Evolutionary conservation across 92 coral and sea anemone genomes (phyloP), one percentile per base, ranked within the genome.

Genomic region (Virgularia gustaviana): DNA sequence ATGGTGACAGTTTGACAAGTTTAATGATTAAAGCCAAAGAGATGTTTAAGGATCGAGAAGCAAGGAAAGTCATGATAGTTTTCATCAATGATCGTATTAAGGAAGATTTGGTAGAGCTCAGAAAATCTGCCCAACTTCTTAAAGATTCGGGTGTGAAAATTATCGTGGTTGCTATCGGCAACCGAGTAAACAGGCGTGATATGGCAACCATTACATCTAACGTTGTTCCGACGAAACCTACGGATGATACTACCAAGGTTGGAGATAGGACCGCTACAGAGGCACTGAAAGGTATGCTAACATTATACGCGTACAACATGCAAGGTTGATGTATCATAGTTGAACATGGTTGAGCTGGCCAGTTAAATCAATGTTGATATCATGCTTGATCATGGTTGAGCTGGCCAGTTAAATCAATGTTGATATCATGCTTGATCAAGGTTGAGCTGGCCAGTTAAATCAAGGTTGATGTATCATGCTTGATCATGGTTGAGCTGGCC

Each of bases 121-220:
- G 61, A 7, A 49, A 18, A 1, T 13, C 61, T 11, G 75, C 54
- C 6, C 54, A 47, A n/a, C 33, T 29, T 43, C 22, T 91, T 38
- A 83, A 78, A 9, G 81, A 66, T 16, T 22, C 65, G 5, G 95
- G 96, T 2, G 79, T 71, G 18, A 81, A 65, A 49, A 60, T 77
- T 2, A 83, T 73, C 57, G 90, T 89, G 29, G 72, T 91, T 27
- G 71, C 80, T 42, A 86, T 88, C 31, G 87, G 89, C 0, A 67
- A 28, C 16, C 35, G 85, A 13, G 51, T 71, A 6, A 70, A 78
- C 28, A 44, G 38, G 28, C 57, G 52, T 11, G 87, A 76, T 29
- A 54, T 91, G 11, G 23, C 49, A 16, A 33, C 75, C 23, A 49
- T 68, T 19, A 49, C 60, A n/a, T 49, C 61, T 22, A 28, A 59